Conservation (phyloP, 2,113 vertebrate species). For the Bubo bubo region DNA sequence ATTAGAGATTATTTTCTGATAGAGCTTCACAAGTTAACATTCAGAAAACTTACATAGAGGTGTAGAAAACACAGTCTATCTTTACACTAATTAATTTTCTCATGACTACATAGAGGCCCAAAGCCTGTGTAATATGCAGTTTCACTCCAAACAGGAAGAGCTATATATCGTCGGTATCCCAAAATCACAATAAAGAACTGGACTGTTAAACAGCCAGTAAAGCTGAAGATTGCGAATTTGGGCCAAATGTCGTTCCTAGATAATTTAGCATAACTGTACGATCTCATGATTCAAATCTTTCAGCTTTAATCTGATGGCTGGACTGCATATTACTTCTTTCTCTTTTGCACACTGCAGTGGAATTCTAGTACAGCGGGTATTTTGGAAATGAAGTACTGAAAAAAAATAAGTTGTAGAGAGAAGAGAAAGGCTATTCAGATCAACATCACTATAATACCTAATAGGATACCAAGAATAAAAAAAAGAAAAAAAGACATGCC, state of each 20-base stretch:
- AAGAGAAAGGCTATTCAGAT: not conserved
- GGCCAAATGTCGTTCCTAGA: not conserved
- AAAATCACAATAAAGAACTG: not conserved
- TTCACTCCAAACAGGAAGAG: not conserved
- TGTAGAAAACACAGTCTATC: not conserved
- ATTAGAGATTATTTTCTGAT: not conserved
- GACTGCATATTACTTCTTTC: not conserved
- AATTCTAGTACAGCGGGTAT: not conserved
- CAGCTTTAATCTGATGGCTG: not conserved
- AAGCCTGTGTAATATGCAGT: rapidly evolving
- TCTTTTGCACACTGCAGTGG: not conserved
- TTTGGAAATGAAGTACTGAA: not conserved
- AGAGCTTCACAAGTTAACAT: not conserved
- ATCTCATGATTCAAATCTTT: not conserved
- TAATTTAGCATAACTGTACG: not conserved
- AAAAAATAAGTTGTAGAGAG: not conserved
- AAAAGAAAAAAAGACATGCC: not conserved
- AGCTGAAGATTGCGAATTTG: not conserved
- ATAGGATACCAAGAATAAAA: not conserved
- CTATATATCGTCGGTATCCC: not conserved
- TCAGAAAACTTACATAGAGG: not conserved
- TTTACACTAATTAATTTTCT: not conserved
- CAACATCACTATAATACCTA: not conserved
- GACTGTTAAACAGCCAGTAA: not conserved
- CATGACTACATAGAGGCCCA: not conserved